A percentile compares a stretch with the other conserved stretches of the same genome.
Conservation (phyloP, 2,888 invertebrate species). For the Dione juno region DNA sequence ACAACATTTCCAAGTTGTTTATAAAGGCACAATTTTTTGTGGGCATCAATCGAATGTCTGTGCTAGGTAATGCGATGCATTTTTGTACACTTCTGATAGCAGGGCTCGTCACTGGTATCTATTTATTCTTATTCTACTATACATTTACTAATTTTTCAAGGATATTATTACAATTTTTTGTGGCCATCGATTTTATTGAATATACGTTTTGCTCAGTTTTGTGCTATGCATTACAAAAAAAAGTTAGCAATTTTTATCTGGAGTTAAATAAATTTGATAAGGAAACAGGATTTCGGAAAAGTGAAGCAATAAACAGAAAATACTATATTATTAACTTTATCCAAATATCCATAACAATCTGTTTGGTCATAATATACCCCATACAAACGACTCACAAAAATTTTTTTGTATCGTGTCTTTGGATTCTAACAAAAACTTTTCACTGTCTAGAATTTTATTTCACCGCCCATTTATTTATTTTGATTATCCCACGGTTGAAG, state of each 20-base stretch:
- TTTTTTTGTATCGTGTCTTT: background rate
- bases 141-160: background rate
- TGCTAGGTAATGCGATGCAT: conserved; percentile 37
- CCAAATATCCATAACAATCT: background rate
- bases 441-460: background rate
- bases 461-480: background rate
- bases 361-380: background rate
- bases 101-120: conserved; percentile 24
- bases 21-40: conserved; percentile 36
- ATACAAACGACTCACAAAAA: background rate
- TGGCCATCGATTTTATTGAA: conserved; percentile 14
- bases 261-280: conserved; percentile 45
- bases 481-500: background rate
- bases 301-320: background rate
- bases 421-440: conserved; percentile 3
- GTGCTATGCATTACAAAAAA: conserved; percentile 29
- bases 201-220: conserved; percentile 19
- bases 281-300: conserved; percentile 36
- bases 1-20: conserved; percentile 36
- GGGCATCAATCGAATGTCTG: conserved; percentile 44
- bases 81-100: conserved; percentile 27
- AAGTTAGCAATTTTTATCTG: conserved; percentile 41
- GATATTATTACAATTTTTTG: background rate
- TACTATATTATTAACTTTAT: background rate
- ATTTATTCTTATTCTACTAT: conserved; percentile 7